Evolutionary conservation across 1,140 invertebrate species (phyloP).

Genomic region (Physella acuta): DNA sequence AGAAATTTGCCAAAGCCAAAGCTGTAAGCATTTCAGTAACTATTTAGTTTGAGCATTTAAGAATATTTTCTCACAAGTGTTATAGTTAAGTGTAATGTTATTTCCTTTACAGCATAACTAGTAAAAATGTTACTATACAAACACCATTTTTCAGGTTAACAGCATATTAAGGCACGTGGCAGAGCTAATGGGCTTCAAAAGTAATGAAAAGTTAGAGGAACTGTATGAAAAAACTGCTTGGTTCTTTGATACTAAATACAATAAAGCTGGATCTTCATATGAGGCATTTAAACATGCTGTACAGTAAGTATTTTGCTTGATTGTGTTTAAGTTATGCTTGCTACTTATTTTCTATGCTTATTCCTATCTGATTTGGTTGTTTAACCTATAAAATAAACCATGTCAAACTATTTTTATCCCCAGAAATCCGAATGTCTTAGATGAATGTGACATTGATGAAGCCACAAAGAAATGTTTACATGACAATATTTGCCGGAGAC

Average conservation of each 20-base stretch:
- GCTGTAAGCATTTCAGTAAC: conserved; percentile 81
- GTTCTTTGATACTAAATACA: conserved; percentile 97
- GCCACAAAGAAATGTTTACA: conserved; percentile 89
- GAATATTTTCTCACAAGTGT: not conserved
- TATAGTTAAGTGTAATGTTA: not conserved
- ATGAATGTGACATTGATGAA: conserved; percentile 94
- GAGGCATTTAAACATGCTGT: conserved; percentile 99
- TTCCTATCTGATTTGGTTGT: no score
- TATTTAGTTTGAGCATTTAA: no score
- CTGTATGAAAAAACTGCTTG: conserved; percentile 97
- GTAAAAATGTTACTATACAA: not conserved
- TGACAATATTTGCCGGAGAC: conserved; percentile 91
- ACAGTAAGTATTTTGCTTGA: conserved; percentile 69
- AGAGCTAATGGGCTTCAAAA: conserved; percentile 88
- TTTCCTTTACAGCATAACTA: not conserved
- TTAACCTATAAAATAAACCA: no score
- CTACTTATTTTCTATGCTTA: no score
- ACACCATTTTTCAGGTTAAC: conserved; percentile 65
- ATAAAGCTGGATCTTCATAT: conserved; percentile 92
- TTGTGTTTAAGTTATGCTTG: no score
- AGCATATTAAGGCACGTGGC: conserved; percentile 96
- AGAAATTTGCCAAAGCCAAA: conserved; percentile 97
- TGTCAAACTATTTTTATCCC: conserved; percentile 26
- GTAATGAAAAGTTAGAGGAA: conserved; percentile 89
- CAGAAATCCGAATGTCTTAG: conserved; percentile 72